Evolutionary conservation across 35 echinoderm and acorn worm genomes (phyloP), one percentile per base, ranked within the genome.

Genomic region (Ophioderma brevispina): DNA sequence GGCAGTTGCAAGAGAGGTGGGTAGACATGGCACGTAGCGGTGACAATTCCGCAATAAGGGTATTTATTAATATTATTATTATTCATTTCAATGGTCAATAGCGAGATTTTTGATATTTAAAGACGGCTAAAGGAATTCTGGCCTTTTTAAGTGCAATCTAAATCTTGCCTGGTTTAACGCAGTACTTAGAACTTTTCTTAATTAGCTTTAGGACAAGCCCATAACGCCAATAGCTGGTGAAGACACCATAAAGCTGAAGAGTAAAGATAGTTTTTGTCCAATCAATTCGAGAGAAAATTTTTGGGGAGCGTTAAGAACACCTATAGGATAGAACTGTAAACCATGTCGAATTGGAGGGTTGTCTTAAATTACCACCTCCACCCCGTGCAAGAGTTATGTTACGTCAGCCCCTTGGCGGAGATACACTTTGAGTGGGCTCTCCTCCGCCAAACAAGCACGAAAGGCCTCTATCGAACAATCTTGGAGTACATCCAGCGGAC

Each of bases 131-230:
- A 6, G 10, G 59, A 18, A 70, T 70, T 25, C 28, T 70, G 59
- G 59, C n/a, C 59, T 70, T 70, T 70, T 70, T 25, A 70, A 70
- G 59, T 70, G 59, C 59, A 70, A 70, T 70, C 59, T 70, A 15
- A 70, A 70, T 70, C 59, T 25, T 70, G 8, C 23, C 10, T 70
- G 28, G 59, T 25, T 70, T 70, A 70, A 70, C 59, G 17, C 41
- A 70, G 6, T 25, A 25, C 59, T 15, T 25, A 70, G 15, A 70
- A 70, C 10, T 8, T 70, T 70, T 70, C 2, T 25, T 2, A 70
- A 25, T 70, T 70, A 25, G 28, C 59, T 30, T 70, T 18, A 25
- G 15, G 59, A 30, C n/a, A 6, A 70, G 28, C 21, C 8, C 21
- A 52, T 11, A 52, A 21, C 4, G 59, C 59, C 28, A 13, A 18